Base-by-base conservation (phyloP, 2,888 invertebrate species). In the Hypselothyrea guttata region DNA sequence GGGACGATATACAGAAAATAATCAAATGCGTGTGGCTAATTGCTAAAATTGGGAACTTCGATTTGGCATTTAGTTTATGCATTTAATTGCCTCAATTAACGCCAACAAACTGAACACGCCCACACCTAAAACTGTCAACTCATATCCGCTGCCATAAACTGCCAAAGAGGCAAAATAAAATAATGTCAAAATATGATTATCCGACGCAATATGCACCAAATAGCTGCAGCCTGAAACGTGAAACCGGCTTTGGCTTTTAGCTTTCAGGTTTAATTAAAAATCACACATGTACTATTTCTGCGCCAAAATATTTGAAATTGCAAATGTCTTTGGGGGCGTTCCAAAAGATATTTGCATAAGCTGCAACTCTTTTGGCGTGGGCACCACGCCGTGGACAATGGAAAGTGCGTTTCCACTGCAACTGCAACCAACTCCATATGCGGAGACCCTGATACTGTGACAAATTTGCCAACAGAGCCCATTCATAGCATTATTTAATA, bases 51-150 rank as follows among this genome's bases (percentile, higher is more conserved):
- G 52, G 40, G 34, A n/a, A 13, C 22, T 40, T 37, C 8, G 8
- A 44, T 18, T 45, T 60, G 60, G 34, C 56, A 49, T 57, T 56
- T 58, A 44, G 48, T 49, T 67, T 54, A 62, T 47, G 56, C 49
- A 52, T 62, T 81, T 74, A 83, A 81, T 83, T 73, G 74, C 62
- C 37, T 67, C 84, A 84, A 82, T 83, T 85, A 85, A 79, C 76
- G 79, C 61, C 63, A 62, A 47, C 49, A 51, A 59, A 76, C 47
- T 35, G 45, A 48, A 27, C 71, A 65, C 53, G 67, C 69, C 61
- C 40, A 61, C 72, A n/a, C 7, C 54, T 7, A 41, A 49, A 63
- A 51, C 40, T 71, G 85, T 76, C 85, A 74, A 57, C 64, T 71
- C 62, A 71, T 62, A 83, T 85, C 83, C 81, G 85, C 67, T 73